Evolutionary conservation across 2,888 invertebrate genomes (phyloP), one percentile per base, ranked within the genome.

Genomic region (Gryllus longicercus): DNA sequence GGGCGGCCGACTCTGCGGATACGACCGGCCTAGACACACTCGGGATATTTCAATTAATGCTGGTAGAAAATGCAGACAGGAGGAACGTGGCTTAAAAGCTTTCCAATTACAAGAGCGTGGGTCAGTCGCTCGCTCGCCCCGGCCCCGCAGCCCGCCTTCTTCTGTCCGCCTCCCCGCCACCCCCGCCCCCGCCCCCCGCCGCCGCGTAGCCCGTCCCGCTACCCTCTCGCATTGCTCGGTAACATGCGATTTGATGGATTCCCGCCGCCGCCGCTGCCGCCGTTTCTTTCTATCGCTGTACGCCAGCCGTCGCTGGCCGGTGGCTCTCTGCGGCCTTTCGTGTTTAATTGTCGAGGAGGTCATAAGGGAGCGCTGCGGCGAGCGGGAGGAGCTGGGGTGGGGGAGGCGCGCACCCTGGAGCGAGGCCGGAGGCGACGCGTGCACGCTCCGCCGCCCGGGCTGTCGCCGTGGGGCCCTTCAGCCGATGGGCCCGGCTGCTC

Each of bases 31-130:
- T 63, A 63, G 63, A 63, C 63, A 63, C 63, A 63, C 63, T 63
- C 63, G 63, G 63, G 63, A 63, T 63, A 63, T 63, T 63, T 63
- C 63, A 63, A 63, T 63, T 63, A 63, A 63, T 63, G 18, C 63
- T 12, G 63, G 63, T 63, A 63, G 63, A 63, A 63, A 63, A 63
- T 63, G 63, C 63, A 63, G 63, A 63, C 63, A 63, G 18, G 63
- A 63, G 63, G 63, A 63, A 63, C 63, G 63, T 63, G 63, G 63
- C 63, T 63, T 63, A 63, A 63, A 63, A 63, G 63, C 63, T 63
- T 63, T 63, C 63, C 63, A 63, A 63, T 63, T 63, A 63, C 63
- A 18, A 12, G 63, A 18, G 63, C 18, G 63, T 18, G 63, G 63
- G 63, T 63, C 16, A 63, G 63, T 63, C 63, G 63, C 63, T 12